Evolutionary conservation across 2,888 invertebrate genomes (phyloP).

Genomic region (Aphodius sticticus): DNA sequence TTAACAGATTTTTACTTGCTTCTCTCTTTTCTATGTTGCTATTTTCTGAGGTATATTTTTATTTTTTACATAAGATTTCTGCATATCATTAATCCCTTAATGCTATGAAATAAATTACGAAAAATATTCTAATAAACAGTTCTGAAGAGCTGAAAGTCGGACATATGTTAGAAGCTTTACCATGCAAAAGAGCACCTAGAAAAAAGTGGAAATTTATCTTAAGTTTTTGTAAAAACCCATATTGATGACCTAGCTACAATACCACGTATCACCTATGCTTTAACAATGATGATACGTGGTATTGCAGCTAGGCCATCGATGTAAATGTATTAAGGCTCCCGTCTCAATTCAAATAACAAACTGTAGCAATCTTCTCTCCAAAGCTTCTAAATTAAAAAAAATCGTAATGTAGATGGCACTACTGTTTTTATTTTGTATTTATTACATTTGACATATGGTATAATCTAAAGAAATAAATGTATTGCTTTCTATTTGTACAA

Average conservation of each 20-base stretch:
- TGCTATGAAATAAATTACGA: conserved; percentile 38
- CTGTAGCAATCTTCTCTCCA: too few relatives aligned
- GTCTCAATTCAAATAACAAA: too few relatives aligned
- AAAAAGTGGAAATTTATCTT: too few relatives aligned
- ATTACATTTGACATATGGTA: too few relatives aligned
- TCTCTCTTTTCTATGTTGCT: conserved; percentile 34
- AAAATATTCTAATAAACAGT: conserved; percentile 24
- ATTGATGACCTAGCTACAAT: background rate
- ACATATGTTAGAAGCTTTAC: background rate
- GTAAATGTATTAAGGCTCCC: background rate
- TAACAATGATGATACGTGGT: too few relatives aligned
- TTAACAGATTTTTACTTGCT: conserved; percentile 36
- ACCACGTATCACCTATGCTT: too few relatives aligned
- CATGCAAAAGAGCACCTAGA: background rate
- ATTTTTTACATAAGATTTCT: conserved; percentile 38
- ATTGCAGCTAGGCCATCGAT: too few relatives aligned
- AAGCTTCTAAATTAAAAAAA: too few relatives aligned
- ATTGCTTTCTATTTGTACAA: too few relatives aligned
- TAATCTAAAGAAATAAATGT: too few relatives aligned
- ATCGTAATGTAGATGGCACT: too few relatives aligned
- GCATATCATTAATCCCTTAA: conserved; percentile 37
- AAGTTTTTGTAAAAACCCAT: background rate
- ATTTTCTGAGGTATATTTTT: conserved; percentile 37
- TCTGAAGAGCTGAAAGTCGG: conserved; percentile 33
- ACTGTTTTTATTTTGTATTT: too few relatives aligned